phyloP scores from a whole-genome alignment of 2,888 invertebrate genomes.

The Mesoligia furuncula region DNA sequence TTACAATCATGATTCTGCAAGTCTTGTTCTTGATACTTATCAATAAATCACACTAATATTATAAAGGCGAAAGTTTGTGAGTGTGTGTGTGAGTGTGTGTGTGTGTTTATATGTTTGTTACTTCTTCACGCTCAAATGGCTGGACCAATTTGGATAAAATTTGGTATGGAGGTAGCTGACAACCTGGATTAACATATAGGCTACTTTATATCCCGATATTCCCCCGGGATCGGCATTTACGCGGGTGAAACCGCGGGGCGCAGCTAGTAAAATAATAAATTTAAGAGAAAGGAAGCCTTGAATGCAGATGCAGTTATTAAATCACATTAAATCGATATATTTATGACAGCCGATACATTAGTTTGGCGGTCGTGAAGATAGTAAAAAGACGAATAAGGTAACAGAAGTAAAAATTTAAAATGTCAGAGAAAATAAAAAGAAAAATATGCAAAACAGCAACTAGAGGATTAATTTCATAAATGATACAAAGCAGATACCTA shows the following conservation, averaged over 20 bases:
- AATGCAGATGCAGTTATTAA: slow-evolving; percentile 49
- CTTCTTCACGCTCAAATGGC: too few relatives aligned
- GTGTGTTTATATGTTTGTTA: too few relatives aligned
- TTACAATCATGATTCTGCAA: slow-evolving; percentile 17
- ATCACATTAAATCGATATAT: slow-evolving; percentile 51
- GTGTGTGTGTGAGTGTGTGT: too few relatives aligned
- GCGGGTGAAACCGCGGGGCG: too few relatives aligned
- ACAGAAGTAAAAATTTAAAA: slow-evolving; percentile 24
- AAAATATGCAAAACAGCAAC: slow-evolving; percentile 22
- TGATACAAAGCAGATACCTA: slow-evolving; percentile 6
- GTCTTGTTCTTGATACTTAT: slow-evolving; percentile 26
- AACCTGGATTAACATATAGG: too few relatives aligned
- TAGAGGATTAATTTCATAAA: slow-evolving; percentile 12
- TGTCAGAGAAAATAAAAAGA: slow-evolving; percentile 14
- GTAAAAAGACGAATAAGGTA: slow-evolving; percentile 26
- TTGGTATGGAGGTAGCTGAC: too few relatives aligned
- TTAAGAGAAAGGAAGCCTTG: slow-evolving; percentile 60
- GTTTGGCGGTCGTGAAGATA: slow-evolving; percentile 38
- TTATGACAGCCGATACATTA: slow-evolving; percentile 47
- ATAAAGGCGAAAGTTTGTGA: too few relatives aligned
- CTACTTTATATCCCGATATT: too few relatives aligned
- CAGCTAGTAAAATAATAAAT: slow-evolving; percentile 48
- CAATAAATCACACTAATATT: too few relatives aligned
- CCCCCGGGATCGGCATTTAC: too few relatives aligned
- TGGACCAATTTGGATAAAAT: too few relatives aligned